phyloP scores from a whole-genome alignment of 2,797 vertebrate genomes.

The Tachyglossus aculeatus region DNA sequence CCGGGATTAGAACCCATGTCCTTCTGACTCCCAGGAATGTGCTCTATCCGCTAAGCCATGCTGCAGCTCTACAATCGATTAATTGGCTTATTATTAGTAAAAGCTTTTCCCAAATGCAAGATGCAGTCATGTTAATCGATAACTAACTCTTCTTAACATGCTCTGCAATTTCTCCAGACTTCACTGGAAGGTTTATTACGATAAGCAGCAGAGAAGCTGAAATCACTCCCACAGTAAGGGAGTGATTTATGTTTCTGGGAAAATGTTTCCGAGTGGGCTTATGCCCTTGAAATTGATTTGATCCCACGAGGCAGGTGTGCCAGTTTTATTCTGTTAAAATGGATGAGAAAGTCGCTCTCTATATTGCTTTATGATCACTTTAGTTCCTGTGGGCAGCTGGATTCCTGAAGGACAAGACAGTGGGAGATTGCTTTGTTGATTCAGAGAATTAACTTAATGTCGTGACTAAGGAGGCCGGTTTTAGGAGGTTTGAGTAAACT shows the following conservation, averaged over 20 bases:
- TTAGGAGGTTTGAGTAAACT: constrained; percentile 22
- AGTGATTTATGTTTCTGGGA: background rate
- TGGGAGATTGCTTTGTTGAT: constrained; percentile 5
- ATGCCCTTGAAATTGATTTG: constrained; percentile 6
- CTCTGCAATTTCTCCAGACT: background rate
- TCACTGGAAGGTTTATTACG: background rate
- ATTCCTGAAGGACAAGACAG: background rate
- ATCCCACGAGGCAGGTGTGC: background rate
- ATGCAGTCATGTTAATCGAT: too few relatives aligned
- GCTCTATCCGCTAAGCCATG: too few relatives aligned
- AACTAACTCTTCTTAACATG: too few relatives aligned
- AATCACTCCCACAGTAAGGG: background rate
- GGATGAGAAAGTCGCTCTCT: background rate
- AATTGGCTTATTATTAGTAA: too few relatives aligned
- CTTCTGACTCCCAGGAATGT: too few relatives aligned
- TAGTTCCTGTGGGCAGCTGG: constrained; percentile 1
- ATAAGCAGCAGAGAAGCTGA: background rate
- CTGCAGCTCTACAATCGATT: too few relatives aligned
- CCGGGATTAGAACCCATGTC: too few relatives aligned
- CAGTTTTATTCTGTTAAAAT: background rate
- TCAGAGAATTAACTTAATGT: constrained; percentile 35
- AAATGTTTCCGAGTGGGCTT: constrained; percentile 4
- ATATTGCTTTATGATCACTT: background rate
- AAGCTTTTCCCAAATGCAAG: too few relatives aligned
- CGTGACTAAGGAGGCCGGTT: constrained; percentile 28